Evolutionary conservation across 2,797 vertebrate genomes (phyloP), one percentile per base, ranked within the genome.

Genomic region (Micromesistius poutassou): DNA sequence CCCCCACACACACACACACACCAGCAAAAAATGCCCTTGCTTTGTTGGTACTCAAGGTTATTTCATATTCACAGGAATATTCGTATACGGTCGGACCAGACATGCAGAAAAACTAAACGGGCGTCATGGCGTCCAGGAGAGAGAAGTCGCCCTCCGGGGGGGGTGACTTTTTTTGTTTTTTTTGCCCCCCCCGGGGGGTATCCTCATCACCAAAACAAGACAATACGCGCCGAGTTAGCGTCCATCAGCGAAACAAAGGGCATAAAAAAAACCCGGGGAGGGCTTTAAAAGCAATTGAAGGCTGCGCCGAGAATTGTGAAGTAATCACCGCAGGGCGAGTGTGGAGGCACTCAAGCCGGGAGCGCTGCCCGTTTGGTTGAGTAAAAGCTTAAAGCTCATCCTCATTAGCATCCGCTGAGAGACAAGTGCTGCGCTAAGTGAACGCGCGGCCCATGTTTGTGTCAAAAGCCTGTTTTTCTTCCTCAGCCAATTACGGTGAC

Each of bases 401-500:
- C 76, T 25, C 89, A 88, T 90, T 86, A 86, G 80, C 85, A 82
- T 88, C 82, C 86, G 71, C 83, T 77, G 77, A 90, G 88, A 90
- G 94, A 94, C 88, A 90, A 91, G 87, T 87, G 82, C 82, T 74
- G 80, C 35, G 36, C 75, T 86, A 85, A 90, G 90, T 91, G 90
- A 90, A 89, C 88, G 89, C 78, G 89, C 87, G 87, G 87, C 84
- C 95, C 93, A 95, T 96, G 95, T 96, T 97, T 97, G 97, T 97
- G 95, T 97, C 96, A 97, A 97, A 98, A 93, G 92, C 91, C 89
- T 91, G 92, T 92, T 93, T 96, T 96, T 93, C 93, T 92, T 88
- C 94, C 94, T 93, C 87, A 82, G 88, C 93, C 96, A 98, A 98
- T 98, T 98, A 98, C 96, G 94, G 95, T 87, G 95, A 96, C 96